Evolutionary conservation across 2,113 vertebrate species (phyloP).

Genomic region (Myodes glareolus): DNA sequence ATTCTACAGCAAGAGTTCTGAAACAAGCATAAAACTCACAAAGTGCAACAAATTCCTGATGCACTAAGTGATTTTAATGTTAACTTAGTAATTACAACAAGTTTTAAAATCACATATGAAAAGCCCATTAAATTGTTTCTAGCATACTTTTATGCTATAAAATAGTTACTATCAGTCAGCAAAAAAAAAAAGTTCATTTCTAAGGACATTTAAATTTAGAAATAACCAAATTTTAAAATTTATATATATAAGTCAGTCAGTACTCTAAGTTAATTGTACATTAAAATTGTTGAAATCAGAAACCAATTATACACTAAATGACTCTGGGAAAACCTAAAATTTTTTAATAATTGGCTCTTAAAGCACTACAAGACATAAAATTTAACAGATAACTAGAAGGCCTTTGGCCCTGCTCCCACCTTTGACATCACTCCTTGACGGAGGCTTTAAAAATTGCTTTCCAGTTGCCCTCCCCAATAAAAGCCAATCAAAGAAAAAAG

Average conservation of each 20-base stretch:
- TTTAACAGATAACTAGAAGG: neutral
- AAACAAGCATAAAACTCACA: slow-evolving; percentile 62
- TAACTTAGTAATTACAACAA: slow-evolving; percentile 42
- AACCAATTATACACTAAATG: slow-evolving; percentile 56
- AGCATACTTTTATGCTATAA: slow-evolving; percentile 36
- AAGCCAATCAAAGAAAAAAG: slow-evolving; percentile 45
- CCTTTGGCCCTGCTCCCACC: slow-evolving; percentile 37
- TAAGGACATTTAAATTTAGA: slow-evolving; percentile 56
- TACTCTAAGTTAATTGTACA: slow-evolving; percentile 63
- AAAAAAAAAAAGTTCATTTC: slow-evolving; percentile 50
- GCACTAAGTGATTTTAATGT: slow-evolving; percentile 48
- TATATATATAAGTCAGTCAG: slow-evolving; percentile 37
- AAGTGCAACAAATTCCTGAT: slow-evolving; percentile 30
- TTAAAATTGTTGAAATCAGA: slow-evolving; percentile 65
- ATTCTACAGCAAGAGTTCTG: slow-evolving; percentile 57
- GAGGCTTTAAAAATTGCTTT: slow-evolving; percentile 46
- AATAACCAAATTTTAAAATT: slow-evolving; percentile 64
- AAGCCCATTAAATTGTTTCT: slow-evolving; percentile 54
- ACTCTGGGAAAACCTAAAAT: slow-evolving; percentile 62
- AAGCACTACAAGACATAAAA: slow-evolving; percentile 52
- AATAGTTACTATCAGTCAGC: slow-evolving; percentile 41
- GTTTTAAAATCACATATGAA: slow-evolving; percentile 51
- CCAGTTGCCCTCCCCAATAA: neutral
- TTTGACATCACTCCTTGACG: slow-evolving; percentile 35
- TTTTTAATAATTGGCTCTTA: slow-evolving; percentile 69